Base-by-base conservation (phyloP, 2,888 invertebrate genomes). In the Anodontia alba region DNA sequence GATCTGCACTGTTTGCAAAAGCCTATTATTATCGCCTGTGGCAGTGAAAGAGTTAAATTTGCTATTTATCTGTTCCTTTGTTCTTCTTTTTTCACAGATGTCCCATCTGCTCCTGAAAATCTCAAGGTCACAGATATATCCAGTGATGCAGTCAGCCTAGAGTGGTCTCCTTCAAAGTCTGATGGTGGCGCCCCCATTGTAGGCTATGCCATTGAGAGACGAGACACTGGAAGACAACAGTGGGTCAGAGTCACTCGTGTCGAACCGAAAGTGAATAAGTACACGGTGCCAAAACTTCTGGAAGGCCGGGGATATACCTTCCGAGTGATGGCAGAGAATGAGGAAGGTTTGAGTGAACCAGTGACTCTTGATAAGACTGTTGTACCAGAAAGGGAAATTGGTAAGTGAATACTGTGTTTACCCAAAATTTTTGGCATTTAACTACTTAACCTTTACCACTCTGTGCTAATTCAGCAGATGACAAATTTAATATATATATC, bases 221-320 rank as follows among this genome's bases (percentile, higher is more conserved):
- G 89, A 20, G 96, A 97, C 82, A 96, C 96, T 74, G 84, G 86
- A 54, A 81, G 87, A 23, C 84, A 84, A 42, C 89, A 90, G 62
- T 92, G 92, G 92, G 78, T 83, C 70, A 81, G 88, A 68, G 87
- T 90, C 15, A 87, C 87, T 17, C 77, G 90, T 23, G 88, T 89
- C 0, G 87, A 83, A 69, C 85, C 88, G 33, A 81, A 87, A 23
- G 80, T 84, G 36, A 89, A 84, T n/a, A 80, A 76, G 57, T 92
- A 87, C 84, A 89, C 87, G 8, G 90, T 91, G 12, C 87, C 88
- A 20, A 90, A 90, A 73, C 96, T 99, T 23, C 96, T 97, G 33
- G 98, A 98, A 94, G 98, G 98, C 77, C 97, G 99, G 95, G 96
- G 97, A 0, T 98, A 98, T 93, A 97, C 97, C 93, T 98, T 98